phyloP scores from a whole-genome alignment of 2,113 vertebrate species.

The Phalacrocorax carbo region DNA sequence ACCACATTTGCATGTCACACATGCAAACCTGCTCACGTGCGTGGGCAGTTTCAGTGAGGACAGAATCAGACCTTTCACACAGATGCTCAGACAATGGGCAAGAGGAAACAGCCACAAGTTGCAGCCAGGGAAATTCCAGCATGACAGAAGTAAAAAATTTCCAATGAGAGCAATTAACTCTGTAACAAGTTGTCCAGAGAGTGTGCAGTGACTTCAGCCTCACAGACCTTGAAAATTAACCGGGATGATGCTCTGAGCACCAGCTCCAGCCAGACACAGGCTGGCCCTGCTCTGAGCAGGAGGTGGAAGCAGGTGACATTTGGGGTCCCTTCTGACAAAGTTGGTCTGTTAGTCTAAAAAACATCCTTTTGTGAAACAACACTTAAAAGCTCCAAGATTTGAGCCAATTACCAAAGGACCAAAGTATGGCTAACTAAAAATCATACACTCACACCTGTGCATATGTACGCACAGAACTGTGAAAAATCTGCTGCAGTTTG shows the following conservation, averaged over 20 bases:
- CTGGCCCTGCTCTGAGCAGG: neutral
- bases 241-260: neutral
- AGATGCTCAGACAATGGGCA: neutral
- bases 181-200: neutral
- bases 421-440: neutral
- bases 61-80: neutral
- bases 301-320: neutral
- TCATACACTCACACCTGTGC: neutral
- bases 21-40: accelerated
- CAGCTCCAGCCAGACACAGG: no score
- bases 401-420: neutral
- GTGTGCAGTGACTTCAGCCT: neutral
- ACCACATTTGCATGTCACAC: neutral
- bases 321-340: neutral
- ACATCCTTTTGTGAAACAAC: neutral
- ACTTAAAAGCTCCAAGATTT: neutral
- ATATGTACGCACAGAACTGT: neutral
- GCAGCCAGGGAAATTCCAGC: neutral
- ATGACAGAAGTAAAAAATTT: neutral
- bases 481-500: neutral
- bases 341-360: neutral
- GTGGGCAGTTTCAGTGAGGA: neutral
- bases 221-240: neutral
- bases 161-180: neutral
- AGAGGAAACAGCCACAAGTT: neutral